These are phyloP conservation scores for Microplitis demolitor DNA, from an alignment of 1,140 invertebrate species.

Conservation along the genomic window DNA sequence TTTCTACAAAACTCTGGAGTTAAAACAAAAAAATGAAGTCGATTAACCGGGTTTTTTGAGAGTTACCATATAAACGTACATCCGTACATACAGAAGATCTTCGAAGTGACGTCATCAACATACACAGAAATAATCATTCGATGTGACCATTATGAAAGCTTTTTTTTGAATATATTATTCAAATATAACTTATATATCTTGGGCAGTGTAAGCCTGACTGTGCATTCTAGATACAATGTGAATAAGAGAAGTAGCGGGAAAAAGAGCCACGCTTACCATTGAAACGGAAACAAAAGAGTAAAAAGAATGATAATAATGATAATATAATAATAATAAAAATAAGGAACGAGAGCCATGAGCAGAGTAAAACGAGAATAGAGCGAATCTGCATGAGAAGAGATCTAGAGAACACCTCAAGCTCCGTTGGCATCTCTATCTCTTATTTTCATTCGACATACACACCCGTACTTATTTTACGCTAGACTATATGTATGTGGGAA, in stretches of 20 bases:
- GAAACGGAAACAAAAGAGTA: not conserved
- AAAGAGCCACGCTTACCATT: conserved; percentile 1
- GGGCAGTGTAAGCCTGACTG: not conserved
- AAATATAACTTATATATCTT: not conserved
- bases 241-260: not conserved
- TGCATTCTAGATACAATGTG: not conserved
- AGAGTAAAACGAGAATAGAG: not conserved
- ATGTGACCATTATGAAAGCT: too few species aligned
- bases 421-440: not conserved
- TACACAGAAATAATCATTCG: too few species aligned
- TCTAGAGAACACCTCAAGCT: too few species aligned
- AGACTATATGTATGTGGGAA: not conserved
- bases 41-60: too few species aligned
- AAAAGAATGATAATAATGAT: too few species aligned
- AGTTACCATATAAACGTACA: too few species aligned
- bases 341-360: not conserved
- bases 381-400: not conserved
- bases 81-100: too few species aligned
- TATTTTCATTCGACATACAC: not conserved
- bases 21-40: too few species aligned
- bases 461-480: not conserved
- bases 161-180: not conserved
- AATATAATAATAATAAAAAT: not conserved
- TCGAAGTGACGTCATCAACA: too few species aligned
- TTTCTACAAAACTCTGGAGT: too few species aligned